Evolutionary conservation across 2,113 vertebrate genomes (phyloP).

Genomic region (Pseudorectes ferrugineus): DNA sequence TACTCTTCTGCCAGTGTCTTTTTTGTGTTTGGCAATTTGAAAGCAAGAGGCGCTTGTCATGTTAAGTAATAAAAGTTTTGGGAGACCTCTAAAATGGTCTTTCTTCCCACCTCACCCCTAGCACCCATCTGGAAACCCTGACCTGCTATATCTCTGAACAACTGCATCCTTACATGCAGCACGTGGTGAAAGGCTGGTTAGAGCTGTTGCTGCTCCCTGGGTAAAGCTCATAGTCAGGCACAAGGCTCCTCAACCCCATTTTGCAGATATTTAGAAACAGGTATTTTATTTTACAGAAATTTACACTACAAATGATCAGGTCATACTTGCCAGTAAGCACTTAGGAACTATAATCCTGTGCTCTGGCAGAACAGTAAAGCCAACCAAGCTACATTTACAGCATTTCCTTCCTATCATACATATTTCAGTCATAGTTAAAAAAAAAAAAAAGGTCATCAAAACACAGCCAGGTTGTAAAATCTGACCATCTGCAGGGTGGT

Average conservation of each 20-base stretch:
- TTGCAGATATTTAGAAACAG: not conserved
- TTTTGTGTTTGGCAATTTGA: not conserved
- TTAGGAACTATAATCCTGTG: not conserved
- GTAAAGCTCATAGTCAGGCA: not conserved
- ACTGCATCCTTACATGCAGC: not conserved
- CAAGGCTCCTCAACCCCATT: not conserved
- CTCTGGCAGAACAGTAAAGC: not conserved
- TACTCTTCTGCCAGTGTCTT: not conserved
- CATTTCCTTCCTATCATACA: slow-evolving; percentile 34
- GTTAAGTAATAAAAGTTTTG: not conserved
- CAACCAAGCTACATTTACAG: not conserved
- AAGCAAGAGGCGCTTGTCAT: not conserved
- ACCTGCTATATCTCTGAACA: not conserved
- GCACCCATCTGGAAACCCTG: not conserved
- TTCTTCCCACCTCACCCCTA: not conserved
- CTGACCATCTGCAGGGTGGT: slow-evolving; percentile 22
- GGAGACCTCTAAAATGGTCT: not conserved
- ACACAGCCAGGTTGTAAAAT: slow-evolving; percentile 38
- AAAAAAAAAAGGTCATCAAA: not conserved
- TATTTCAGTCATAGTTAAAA: slow-evolving; percentile 13
- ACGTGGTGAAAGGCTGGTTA: not conserved
- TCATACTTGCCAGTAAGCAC: not conserved
- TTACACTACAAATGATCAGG: not conserved
- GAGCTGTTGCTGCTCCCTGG: not conserved
- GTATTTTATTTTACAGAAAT: not conserved